Conservation (phyloP, 2,113 vertebrate genomes). For the Eclectus roratus region DNA sequence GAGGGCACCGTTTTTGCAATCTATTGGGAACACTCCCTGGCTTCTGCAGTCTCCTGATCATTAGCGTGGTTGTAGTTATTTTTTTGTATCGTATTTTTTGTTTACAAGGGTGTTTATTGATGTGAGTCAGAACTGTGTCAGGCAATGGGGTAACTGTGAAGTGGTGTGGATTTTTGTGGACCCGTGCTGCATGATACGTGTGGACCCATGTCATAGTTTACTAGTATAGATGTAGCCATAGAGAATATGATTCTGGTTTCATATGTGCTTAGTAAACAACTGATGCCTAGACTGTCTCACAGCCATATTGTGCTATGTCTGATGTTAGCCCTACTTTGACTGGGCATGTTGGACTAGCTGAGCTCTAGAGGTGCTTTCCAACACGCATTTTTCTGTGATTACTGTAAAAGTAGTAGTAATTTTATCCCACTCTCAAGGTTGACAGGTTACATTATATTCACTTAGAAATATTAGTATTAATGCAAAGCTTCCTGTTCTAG, state of each 20-base stretch:
- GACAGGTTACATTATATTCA: not conserved
- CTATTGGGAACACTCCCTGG: not conserved
- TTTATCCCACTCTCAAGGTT: not conserved
- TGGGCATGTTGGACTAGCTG: not conserved
- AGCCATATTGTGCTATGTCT: not conserved
- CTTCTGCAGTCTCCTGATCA: not conserved
- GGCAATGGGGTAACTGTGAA: not conserved
- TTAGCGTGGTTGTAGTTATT: not conserved
- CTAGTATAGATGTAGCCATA: not conserved
- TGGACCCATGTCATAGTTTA: not conserved
- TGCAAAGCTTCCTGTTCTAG: not conserved
- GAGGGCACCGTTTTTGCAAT: not conserved
- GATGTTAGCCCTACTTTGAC: not conserved
- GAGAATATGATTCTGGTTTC: not conserved
- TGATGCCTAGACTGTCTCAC: not conserved
- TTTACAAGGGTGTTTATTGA: not conserved
- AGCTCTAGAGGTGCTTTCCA: not conserved
- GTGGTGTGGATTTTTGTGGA: not conserved
- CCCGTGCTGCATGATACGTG: accelerated
- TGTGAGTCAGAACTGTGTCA: not conserved
- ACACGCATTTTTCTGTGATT: not conserved
- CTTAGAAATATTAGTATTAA: not conserved
- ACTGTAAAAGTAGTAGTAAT: not conserved
- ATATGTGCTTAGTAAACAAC: not conserved
- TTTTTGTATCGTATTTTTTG: not conserved